Conservation (phyloP, 2,797 vertebrate species). For the Tauraco hartlaubi region DNA sequence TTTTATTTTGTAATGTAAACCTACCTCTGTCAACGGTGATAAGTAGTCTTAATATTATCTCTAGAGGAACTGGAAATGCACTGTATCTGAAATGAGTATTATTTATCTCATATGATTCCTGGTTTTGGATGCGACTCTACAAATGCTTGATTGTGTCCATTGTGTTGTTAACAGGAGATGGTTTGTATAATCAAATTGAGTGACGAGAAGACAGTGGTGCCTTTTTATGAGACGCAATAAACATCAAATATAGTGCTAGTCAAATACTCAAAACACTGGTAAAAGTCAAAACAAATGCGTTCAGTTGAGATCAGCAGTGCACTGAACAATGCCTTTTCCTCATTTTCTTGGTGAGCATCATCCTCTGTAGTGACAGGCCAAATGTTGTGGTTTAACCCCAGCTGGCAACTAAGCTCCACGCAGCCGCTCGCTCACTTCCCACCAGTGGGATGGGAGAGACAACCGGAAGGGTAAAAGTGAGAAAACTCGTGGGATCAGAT, state of each 20-base stretch:
- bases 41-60: neutral
- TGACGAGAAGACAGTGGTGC: neutral
- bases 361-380: neutral
- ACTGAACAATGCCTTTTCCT: neutral
- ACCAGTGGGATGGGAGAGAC: no score
- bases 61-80: neutral
- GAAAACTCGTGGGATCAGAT: neutral
- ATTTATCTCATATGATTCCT: neutral
- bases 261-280: neutral
- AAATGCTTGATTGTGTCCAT: neutral
- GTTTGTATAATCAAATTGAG: neutral
- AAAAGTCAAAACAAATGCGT: neutral
- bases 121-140: neutral
- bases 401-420: no score
- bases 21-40: neutral
- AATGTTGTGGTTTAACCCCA: neutral
- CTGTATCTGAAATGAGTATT: neutral
- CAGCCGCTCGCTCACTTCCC: no score
- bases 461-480: no score
- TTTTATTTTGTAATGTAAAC: neutral
- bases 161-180: neutral
- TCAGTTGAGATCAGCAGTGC: neutral
- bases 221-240: neutral
- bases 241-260: neutral
- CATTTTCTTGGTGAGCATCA: neutral